Percentiles rank a stretch among this genome's conserved stretches.
Evolutionary conservation across 35 echinoderm and acorn worm species (phyloP).

Genomic region (Lytechinus pictus): DNA sequence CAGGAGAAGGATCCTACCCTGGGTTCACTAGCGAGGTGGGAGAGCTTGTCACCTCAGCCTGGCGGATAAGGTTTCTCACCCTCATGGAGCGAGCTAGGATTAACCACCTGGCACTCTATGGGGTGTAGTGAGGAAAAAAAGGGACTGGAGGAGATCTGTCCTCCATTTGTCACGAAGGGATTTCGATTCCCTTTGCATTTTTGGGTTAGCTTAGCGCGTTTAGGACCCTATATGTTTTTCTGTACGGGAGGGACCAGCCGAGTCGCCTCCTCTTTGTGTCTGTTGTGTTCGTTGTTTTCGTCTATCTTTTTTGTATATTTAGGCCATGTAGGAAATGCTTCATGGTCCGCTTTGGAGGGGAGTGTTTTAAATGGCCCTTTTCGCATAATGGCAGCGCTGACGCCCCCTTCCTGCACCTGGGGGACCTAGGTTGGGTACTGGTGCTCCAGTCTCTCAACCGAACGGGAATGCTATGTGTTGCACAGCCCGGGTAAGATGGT

Average conservation of each 20-base stretch:
- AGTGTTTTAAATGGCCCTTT: background rate
- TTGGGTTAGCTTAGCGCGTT: background rate
- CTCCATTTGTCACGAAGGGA: background rate
- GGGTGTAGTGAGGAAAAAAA: background rate
- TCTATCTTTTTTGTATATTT: background rate
- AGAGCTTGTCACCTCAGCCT: background rate
- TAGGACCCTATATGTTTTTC: too few species aligned
- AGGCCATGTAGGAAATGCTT: background rate
- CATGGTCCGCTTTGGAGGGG: background rate
- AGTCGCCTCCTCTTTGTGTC: background rate
- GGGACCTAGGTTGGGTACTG: background rate
- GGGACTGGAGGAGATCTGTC: too few species aligned
- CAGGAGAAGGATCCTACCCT: too few species aligned
- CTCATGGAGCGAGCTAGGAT: background rate
- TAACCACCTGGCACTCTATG: background rate
- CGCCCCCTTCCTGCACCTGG: background rate
- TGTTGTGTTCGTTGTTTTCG: background rate
- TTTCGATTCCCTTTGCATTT: background rate
- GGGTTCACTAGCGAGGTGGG: background rate
- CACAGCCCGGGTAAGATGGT: background rate
- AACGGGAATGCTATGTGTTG: background rate
- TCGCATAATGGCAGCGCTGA: background rate
- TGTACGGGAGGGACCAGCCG: background rate
- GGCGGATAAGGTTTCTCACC: background rate
- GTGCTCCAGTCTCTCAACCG: background rate